These are phyloP conservation scores for Gymnocephalus cernua DNA, from an alignment of 2,113 vertebrate species.

Conservation along the genomic window DNA sequence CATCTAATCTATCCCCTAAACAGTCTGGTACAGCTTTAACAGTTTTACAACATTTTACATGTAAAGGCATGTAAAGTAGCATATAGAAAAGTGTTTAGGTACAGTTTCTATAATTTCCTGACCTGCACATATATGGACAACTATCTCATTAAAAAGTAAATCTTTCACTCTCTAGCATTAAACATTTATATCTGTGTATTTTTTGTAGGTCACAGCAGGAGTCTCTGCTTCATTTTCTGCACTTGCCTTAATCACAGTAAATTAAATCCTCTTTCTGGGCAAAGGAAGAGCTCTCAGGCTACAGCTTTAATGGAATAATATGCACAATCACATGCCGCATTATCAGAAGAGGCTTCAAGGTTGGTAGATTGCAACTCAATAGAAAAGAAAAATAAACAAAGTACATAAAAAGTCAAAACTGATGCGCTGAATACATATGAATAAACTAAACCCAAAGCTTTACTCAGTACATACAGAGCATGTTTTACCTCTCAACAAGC, in stretches of 20 bases:
- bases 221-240: slow-evolving; percentile 47
- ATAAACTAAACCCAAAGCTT: slow-evolving; percentile 11
- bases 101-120: background rate
- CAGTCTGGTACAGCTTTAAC: slow-evolving; percentile 7
- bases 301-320: slow-evolving; percentile 52
- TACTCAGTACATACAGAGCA: slow-evolving; percentile 33
- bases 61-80: background rate
- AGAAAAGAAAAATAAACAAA: slow-evolving; percentile 16
- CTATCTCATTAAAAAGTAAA: slow-evolving; percentile 68
- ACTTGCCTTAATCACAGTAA: slow-evolving; percentile 56
- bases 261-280: slow-evolving; percentile 60
- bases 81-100: background rate
- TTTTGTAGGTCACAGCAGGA: slow-evolving; percentile 64
- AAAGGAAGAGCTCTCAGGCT: slow-evolving; percentile 25
- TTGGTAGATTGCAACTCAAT: background rate
- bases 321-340: slow-evolving; percentile 57
- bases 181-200: slow-evolving; percentile 64
- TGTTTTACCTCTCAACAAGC: slow-evolving; percentile 78
- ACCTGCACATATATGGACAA: slow-evolving; percentile 1
- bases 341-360: slow-evolving; percentile 33
- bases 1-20: background rate
- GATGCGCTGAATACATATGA: background rate
- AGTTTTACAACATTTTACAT: slow-evolving; percentile 22
- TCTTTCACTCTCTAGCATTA: slow-evolving; percentile 43
- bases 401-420: background rate